phyloP scores from a whole-genome alignment of 2,888 invertebrate species.

The Eristalinus sepulchralis region DNA sequence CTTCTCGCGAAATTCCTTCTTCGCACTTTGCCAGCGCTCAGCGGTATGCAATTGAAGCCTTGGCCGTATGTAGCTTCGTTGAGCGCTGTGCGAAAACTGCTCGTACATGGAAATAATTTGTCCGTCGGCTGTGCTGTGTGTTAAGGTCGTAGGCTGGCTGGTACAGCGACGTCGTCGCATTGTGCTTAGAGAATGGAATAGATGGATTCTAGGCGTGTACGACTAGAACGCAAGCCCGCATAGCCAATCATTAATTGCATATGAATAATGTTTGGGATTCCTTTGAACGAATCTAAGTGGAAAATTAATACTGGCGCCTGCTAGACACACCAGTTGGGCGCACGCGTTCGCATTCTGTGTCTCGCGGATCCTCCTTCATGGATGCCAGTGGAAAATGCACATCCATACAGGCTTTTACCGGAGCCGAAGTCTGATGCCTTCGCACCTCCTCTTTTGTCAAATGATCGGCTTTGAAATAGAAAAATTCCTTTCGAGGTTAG shows the following conservation, averaged over 20 bases:
- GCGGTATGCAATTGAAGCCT: conserved; percentile 58
- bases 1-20: conserved; percentile 33
- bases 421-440: conserved; percentile 55
- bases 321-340: conserved; percentile 57
- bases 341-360: conserved; percentile 51
- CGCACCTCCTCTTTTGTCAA: conserved; percentile 68
- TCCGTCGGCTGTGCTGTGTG: conserved; percentile 58
- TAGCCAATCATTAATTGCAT: conserved; percentile 71
- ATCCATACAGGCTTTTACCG: conserved; percentile 18
- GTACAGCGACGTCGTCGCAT: neutral
- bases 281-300: conserved; percentile 69
- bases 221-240: conserved; percentile 41
- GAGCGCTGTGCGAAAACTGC: conserved; percentile 52
- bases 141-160: conserved; percentile 62
- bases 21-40: neutral
- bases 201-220: conserved; percentile 60
- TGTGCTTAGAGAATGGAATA: conserved; percentile 55
- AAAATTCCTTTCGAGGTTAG: conserved; percentile 66
- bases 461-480: conserved; percentile 67
- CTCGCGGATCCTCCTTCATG: neutral
- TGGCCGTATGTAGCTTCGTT: conserved; percentile 23
- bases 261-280: conserved; percentile 69
- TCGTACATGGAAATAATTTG: conserved; percentile 66
- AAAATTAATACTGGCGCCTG: conserved; percentile 71
- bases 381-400: conserved; percentile 26